These are phyloP conservation scores for Notocelia uddmanniana DNA, from an alignment of 2,888 invertebrate genomes.

Conservation along the genomic window DNA sequence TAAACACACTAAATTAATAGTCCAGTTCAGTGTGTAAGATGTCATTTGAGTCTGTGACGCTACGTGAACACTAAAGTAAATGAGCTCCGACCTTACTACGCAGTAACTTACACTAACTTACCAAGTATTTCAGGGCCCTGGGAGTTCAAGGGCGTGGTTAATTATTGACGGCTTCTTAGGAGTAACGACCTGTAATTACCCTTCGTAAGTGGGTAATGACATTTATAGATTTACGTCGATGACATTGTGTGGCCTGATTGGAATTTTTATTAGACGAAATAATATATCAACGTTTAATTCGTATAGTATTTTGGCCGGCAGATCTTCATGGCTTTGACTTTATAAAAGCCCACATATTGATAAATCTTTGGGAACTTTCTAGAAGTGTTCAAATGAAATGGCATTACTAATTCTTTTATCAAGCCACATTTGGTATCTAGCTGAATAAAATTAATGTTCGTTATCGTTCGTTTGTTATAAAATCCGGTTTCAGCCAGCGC, in stretches of 20 bases:
- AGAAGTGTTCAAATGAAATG: background rate
- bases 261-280: too few relatives aligned
- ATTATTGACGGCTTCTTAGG: conserved; percentile 12
- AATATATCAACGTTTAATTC: too few relatives aligned
- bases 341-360: background rate
- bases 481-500: conserved; percentile 20
- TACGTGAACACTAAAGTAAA: background rate
- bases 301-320: too few relatives aligned
- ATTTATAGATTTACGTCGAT: background rate
- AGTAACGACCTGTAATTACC: conserved; percentile 25
- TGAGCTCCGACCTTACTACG: background rate
- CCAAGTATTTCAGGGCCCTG: background rate
- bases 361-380: conserved; percentile 2
- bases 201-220: background rate
- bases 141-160: conserved; percentile 19
- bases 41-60: background rate
- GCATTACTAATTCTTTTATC: conserved; percentile 23
- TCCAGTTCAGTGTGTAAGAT: background rate
- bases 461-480: conserved; percentile 15
- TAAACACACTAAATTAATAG: background rate
- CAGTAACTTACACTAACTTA: background rate
- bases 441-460: conserved; percentile 7
- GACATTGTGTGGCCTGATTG: too few relatives aligned
- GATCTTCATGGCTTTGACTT: too few relatives aligned
- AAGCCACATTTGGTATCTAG: conserved; percentile 1